A percentile compares a stretch with the other conserved stretches of the same genome.
Conservation (phyloP, 2,113 vertebrate species). For the Charina bottae region DNA sequence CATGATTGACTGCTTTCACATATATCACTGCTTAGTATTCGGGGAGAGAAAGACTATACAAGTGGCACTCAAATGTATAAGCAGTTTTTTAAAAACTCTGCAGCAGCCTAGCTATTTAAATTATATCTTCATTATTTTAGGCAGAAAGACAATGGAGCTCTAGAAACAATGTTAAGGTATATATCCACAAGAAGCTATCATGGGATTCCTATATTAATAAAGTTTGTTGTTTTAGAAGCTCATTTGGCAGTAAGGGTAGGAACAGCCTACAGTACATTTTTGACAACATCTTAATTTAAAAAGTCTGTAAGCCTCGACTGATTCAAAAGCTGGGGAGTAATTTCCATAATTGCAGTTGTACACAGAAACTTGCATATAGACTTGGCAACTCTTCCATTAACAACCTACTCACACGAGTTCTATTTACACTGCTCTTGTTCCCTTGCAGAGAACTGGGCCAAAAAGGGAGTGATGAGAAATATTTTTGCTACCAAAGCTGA, state of each 20-base stretch:
- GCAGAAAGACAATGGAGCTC: slow-evolving; percentile 25
- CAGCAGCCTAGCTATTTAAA: slow-evolving; percentile 37
- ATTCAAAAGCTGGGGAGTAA: slow-evolving; percentile 63
- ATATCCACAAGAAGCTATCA: neutral
- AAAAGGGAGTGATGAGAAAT: slow-evolving; percentile 55
- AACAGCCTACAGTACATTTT: slow-evolving; percentile 33
- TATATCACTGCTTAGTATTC: neutral
- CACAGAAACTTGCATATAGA: slow-evolving; percentile 69
- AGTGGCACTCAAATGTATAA: neutral
- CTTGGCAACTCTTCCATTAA: slow-evolving; percentile 55
- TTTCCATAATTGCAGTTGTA: slow-evolving; percentile 69
- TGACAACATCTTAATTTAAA: slow-evolving; percentile 61
- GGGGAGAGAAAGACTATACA: neutral
- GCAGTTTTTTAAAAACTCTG: neutral
- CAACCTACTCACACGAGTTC: slow-evolving; percentile 58
- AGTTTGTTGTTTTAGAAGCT: slow-evolving; percentile 33
- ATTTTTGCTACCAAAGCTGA: slow-evolving; percentile 69
- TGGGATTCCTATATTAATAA: slow-evolving; percentile 32
- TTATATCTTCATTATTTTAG: slow-evolving; percentile 41
- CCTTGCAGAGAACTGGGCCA: slow-evolving; percentile 57
- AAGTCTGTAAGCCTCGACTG: slow-evolving; percentile 42
- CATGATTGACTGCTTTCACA: too few relatives aligned
- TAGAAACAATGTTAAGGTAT: neutral
- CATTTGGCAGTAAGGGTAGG: slow-evolving; percentile 14
- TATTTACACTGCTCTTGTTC: slow-evolving; percentile 57